A percentile compares a stretch with the other conserved stretches of the same genome.
These are phyloP conservation scores for Taxidea taxus DNA, from an alignment of 2,113 vertebrate genomes.

Conservation along the genomic window DNA sequence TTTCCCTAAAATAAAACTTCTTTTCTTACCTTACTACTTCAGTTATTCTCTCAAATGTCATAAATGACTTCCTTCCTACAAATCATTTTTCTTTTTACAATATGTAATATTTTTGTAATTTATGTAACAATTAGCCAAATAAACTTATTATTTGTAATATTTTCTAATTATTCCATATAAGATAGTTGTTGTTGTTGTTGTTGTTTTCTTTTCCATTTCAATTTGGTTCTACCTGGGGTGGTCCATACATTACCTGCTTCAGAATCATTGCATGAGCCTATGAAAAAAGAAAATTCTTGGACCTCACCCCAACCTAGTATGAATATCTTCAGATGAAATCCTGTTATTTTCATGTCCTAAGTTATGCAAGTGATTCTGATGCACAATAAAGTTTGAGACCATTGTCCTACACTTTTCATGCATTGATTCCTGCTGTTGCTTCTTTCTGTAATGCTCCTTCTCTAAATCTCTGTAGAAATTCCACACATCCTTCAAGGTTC, in stretches of 20 bases:
- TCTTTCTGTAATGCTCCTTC: neutral
- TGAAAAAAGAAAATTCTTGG: neutral
- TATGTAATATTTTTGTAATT: neutral
- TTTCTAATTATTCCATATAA: neutral
- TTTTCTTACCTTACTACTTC: neutral
- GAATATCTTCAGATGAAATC: neutral
- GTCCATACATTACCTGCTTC: neutral
- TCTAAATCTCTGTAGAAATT: conserved; percentile 15
- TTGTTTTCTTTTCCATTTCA: neutral
- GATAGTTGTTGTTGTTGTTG: neutral
- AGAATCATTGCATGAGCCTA: neutral
- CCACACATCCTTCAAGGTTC: neutral
- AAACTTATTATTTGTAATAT: neutral
- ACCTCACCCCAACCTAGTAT: neutral
- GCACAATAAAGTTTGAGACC: neutral
- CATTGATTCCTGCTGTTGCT: neutral
- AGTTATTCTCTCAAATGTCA: neutral
- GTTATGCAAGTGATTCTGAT: neutral
- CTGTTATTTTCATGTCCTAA: neutral
- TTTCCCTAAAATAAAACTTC: neutral
- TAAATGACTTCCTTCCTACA: neutral
- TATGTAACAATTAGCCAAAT: neutral
- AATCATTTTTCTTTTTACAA: neutral
- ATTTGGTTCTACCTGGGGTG: neutral
- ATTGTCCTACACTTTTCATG: neutral